These are phyloP conservation scores for Autographa gamma DNA, from an alignment of 2,888 invertebrate species.

Conservation along the genomic window DNA sequence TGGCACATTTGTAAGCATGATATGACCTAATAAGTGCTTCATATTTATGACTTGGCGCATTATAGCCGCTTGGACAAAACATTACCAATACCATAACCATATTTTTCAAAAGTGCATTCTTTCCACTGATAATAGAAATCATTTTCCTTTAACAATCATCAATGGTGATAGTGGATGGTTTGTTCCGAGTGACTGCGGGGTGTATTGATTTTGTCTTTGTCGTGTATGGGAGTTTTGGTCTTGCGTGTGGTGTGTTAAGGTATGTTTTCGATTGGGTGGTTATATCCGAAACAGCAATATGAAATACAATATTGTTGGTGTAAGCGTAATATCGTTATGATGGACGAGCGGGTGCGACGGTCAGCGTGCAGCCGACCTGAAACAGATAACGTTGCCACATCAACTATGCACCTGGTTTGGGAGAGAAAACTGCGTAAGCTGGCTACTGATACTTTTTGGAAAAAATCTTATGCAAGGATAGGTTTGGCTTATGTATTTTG, in stretches of 20 bases:
- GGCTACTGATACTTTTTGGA: not conserved
- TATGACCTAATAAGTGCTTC: constrained; percentile 69
- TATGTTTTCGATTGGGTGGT: constrained; percentile 49
- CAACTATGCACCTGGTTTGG: constrained; percentile 61
- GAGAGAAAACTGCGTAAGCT: constrained; percentile 5
- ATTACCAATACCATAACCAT: constrained; percentile 37
- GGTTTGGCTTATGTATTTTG: too few relatives aligned
- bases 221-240: constrained; percentile 31
- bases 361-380: constrained; percentile 85
- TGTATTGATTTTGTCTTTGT: constrained; percentile 71
- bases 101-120: constrained; percentile 35
- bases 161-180: constrained; percentile 55
- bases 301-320: constrained; percentile 87
- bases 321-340: constrained; percentile 87
- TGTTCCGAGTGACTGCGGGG: constrained; percentile 60
- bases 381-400: constrained; percentile 78
- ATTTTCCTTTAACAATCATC: constrained; percentile 45
- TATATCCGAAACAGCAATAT: constrained; percentile 65
- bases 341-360: constrained; percentile 82
- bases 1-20: constrained; percentile 60
- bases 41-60: constrained; percentile 74
- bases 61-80: constrained; percentile 69
- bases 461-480: not conserved
- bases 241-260: constrained; percentile 21
- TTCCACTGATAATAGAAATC: constrained; percentile 37